Base-by-base conservation (phyloP, 1,140 invertebrate species). In the Rhopalosiphum maidis region DNA sequence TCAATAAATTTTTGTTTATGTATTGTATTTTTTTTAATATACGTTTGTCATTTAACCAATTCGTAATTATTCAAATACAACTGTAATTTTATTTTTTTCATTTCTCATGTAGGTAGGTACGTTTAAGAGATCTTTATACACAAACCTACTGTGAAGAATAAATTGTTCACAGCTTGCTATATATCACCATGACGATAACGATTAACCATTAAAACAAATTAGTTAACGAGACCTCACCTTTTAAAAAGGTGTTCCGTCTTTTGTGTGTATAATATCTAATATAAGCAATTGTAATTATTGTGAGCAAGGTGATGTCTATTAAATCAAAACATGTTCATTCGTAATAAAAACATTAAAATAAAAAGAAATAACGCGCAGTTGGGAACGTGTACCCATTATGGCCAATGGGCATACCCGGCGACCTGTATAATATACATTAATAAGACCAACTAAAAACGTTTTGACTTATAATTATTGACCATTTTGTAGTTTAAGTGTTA, bases 271-370 rank as follows among this genome's bases (percentile, higher is more conserved):
- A 86, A 86, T 86, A 85, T 43, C 60, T n/a, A 77, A 77, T 86
- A 77, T 86, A 46, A 41, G 35, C 35, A 25, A 55, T 89, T 37
- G 48, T 88, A 86, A 35, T 87, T 35, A 55, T 55, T 37, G 51
- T 41, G 35, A 35, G 51, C 35, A 55, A 55, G 35, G 51, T 25
- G 88, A 89, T 51, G 87, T 51, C 22, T 54, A 25, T 37, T 55
- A 55, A 55, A 89, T 89, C 35, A 35, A 89, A 89, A 89, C 54
- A 89, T 54, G 35, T 89, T 55, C 25, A 55, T 55, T 54, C 51
- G n/a, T 43, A 85, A 37, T 83, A 83, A 83, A 83, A 83, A 83
- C 77, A 83, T 83, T 83, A 83, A 83, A 37, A 37, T 83, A 83
- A 18, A 83, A 37, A 83, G 77, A 83, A 82, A 83, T 83, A 83